Percentiles rank a stretch among this genome's conserved stretches.
These are phyloP conservation scores for Phoxinus dragarum DNA, from an alignment of 2,797 vertebrate genomes.

Conservation along the genomic window DNA sequence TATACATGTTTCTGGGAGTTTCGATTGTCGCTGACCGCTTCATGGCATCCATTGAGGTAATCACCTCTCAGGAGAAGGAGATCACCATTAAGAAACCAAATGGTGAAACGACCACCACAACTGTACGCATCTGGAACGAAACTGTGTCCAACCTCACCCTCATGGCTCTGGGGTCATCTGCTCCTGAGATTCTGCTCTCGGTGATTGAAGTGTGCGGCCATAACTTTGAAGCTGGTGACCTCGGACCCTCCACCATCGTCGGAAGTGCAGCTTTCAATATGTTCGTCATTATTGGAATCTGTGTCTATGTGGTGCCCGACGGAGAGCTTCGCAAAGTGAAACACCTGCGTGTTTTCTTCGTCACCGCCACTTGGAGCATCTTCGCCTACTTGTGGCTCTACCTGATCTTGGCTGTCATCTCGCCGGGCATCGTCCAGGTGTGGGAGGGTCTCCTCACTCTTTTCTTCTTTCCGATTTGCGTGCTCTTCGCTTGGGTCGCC, in stretches of 20 bases:
- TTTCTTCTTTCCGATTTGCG: slow-evolving; percentile 97
- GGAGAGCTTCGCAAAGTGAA: slow-evolving; percentile 97
- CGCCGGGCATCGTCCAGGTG: slow-evolving; percentile 93
- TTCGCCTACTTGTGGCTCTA: slow-evolving; percentile 99
- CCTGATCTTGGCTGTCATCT: slow-evolving; percentile 95
- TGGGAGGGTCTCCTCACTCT: slow-evolving; percentile 98
- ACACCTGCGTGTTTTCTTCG: slow-evolving; percentile 96
- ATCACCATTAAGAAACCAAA: slow-evolving; percentile 99
- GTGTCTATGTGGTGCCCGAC: slow-evolving; percentile 95
- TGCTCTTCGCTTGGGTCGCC: slow-evolving; percentile 95
- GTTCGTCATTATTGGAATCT: slow-evolving; percentile 98
- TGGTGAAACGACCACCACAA: slow-evolving; percentile 95
- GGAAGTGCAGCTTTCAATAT: slow-evolving; percentile 98
- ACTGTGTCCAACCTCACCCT: slow-evolving; percentile 97
- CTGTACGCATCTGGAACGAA: slow-evolving; percentile 98
- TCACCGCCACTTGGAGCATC: slow-evolving; percentile 98
- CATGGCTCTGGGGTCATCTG: slow-evolving; percentile 97
- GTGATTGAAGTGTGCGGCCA: slow-evolving; percentile 97
- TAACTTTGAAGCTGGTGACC: slow-evolving; percentile 87
- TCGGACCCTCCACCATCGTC: slow-evolving; percentile 96
- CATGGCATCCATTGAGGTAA: slow-evolving; percentile 99
- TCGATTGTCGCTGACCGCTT: slow-evolving; percentile 99
- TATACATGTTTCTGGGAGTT: slow-evolving; percentile 98
- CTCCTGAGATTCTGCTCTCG: slow-evolving; percentile 96
- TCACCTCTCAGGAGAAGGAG: slow-evolving; percentile 98